Evolutionary conservation across 2,888 invertebrate genomes (phyloP), one percentile per base, ranked within the genome.

Genomic region (Hipparchia semele): DNA sequence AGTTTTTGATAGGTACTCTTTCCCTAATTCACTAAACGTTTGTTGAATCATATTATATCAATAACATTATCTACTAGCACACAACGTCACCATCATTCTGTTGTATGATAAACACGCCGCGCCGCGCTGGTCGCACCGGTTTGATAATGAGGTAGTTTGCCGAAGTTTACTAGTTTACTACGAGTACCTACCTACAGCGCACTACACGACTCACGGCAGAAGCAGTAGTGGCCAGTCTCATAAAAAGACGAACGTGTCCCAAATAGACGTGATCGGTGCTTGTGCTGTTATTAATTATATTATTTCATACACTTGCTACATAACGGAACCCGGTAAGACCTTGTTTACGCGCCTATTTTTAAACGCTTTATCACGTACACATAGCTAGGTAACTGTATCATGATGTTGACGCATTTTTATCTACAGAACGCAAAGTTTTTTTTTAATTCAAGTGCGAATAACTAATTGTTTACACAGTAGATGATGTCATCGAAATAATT

Each of bases 311-410:
- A 66, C 39, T 23, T 39, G 39, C 33, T 70, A 53, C 39, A 33
- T 54, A 66, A 68, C 70, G 68, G 67, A 76, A 72, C 58, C 74
- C 71, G 75, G 78, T 78, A 73, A 77, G 78, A 72, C 68, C 70
- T 71, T 49, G 53, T 70, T 74, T 75, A 56, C 70, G 73, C 75
- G 68, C 74, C 73, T 73, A 76, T 72, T 72, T 72, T 72, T 72
- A 74, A 75, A 71, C 62, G 54, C 59, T 64, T 49, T 64, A 49
- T 13, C 13, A 49, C 3, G 12, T 58, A 58, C 6, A 13, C 7
- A 9, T 59, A 58, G 8, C 12, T 54, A 54, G 12, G 23, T 6
- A 23, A 13, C 4, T 39, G 9, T 60, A 60, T 5, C 39, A 39
- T 45, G 39, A 33, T 12, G 6, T 33, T 65, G n/a, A 46, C 58